A percentile compares a stretch with the other conserved stretches of the same genome.
phyloP scores from a whole-genome alignment of 1,140 invertebrate genomes.

The Drosophila pseudoananassae region DNA sequence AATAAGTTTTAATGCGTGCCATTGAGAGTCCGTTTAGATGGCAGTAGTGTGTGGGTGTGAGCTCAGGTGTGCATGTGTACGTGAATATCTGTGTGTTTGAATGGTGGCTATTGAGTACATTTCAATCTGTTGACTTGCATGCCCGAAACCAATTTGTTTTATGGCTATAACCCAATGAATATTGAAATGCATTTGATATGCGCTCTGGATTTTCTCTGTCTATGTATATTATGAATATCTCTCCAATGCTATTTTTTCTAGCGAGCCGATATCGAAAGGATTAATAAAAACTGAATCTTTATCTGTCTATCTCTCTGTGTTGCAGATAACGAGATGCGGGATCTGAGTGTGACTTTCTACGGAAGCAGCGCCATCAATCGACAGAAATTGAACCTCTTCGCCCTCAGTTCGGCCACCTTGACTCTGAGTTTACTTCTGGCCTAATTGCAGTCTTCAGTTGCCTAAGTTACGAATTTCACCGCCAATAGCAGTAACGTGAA shows the following conservation, averaged over 20 bases:
- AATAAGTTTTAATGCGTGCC: conserved; percentile 33
- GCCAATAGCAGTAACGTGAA: conserved; percentile 68
- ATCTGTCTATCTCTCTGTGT: conserved; percentile 22
- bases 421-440: conserved; percentile 60
- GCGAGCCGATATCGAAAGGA: conserved; percentile 5
- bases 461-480: conserved; percentile 69
- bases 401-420: conserved; percentile 58
- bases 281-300: conserved; percentile 24
- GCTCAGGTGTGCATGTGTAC: neutral
- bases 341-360: conserved; percentile 83
- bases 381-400: conserved; percentile 63
- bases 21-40: conserved; percentile 31
- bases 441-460: conserved; percentile 38
- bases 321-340: conserved; percentile 82
- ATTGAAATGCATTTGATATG: conserved; percentile 32
- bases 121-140: conserved; percentile 52
- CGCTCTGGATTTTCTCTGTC: conserved; percentile 8
- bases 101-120: conserved; percentile 20
- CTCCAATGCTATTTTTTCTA: neutral
- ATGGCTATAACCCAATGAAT: conserved; percentile 39
- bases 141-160: conserved; percentile 45
- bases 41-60: conserved; percentile 11
- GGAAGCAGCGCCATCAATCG: conserved; percentile 71
- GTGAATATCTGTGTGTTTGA: conserved; percentile 1
- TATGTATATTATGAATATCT: conserved; percentile 8